A percentile compares a stretch with the other conserved stretches of the same genome.
phyloP scores from a whole-genome alignment of 2,888 invertebrate genomes.

The Chaitophorus viminalis region DNA sequence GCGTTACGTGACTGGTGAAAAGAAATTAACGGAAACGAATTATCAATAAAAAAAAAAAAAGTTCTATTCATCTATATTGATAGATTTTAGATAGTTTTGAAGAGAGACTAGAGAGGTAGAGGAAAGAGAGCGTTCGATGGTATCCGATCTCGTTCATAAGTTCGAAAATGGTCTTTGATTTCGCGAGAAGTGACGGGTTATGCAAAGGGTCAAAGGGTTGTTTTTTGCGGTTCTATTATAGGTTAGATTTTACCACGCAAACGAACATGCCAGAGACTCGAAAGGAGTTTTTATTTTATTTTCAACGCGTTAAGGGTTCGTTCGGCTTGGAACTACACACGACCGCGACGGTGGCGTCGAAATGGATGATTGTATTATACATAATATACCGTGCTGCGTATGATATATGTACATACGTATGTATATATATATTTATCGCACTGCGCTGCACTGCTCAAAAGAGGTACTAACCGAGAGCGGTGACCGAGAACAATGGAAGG shows the following conservation, averaged over 20 bases:
- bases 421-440: too few relatives aligned
- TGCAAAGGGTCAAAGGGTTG: too few relatives aligned
- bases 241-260: too few relatives aligned
- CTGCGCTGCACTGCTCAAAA: neutral
- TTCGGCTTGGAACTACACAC: too few relatives aligned
- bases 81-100: too few relatives aligned
- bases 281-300: too few relatives aligned
- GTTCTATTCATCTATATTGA: too few relatives aligned
- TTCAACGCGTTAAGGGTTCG: neutral
- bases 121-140: neutral
- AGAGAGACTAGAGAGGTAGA: neutral
- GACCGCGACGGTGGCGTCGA: neutral
- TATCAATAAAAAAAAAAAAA: too few relatives aligned
- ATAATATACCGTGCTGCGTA: neutral
- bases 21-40: neutral
- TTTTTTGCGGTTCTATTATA: too few relatives aligned
- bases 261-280: too few relatives aligned
- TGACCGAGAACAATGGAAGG: conserved; percentile 12
- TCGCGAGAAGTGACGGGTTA: neutral
- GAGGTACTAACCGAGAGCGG: neutral
- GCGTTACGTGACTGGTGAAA: conserved; percentile 4
- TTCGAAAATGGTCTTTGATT: neutral
- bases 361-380: neutral
- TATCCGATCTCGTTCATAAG: neutral
- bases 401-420: too few relatives aligned